phyloP scores from a whole-genome alignment of 2,888 invertebrate genomes.

The Polyommatus icarus region DNA sequence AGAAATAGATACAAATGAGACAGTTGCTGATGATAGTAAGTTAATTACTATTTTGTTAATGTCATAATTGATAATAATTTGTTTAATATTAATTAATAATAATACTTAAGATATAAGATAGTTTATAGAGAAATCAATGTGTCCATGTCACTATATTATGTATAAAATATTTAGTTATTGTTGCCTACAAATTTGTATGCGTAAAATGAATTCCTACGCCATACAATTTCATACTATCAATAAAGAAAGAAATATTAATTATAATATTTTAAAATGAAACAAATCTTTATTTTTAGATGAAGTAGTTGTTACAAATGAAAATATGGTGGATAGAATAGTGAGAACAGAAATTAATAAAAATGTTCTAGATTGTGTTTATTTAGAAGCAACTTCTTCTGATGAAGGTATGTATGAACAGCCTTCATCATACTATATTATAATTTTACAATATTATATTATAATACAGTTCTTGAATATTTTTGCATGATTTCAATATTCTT shows the following conservation, averaged over 20 bases:
- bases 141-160: no score
- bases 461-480: no score
- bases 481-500: not conserved
- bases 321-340: not conserved
- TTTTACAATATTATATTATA: not conserved
- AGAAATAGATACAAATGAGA: not conserved
- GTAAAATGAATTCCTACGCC: no score
- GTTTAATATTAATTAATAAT: no score
- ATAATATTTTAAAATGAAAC: not conserved
- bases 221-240: no score
- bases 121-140: no score
- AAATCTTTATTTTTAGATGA: slow-evolving; percentile 15
- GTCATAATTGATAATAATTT: no score
- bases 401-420: slow-evolving; percentile 50
- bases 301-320: not conserved
- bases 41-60: no score
- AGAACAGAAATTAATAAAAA: slow-evolving; percentile 21
- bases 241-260: not conserved
- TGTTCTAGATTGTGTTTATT: slow-evolving; percentile 47
- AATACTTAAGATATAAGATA: no score
- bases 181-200: no score
- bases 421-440: not conserved
- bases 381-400: slow-evolving; percentile 60
- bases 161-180: no score
- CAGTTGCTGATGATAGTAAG: not conserved